Conservation (phyloP, 2,888 invertebrate species). For the Dinocampus coccinellae region DNA sequence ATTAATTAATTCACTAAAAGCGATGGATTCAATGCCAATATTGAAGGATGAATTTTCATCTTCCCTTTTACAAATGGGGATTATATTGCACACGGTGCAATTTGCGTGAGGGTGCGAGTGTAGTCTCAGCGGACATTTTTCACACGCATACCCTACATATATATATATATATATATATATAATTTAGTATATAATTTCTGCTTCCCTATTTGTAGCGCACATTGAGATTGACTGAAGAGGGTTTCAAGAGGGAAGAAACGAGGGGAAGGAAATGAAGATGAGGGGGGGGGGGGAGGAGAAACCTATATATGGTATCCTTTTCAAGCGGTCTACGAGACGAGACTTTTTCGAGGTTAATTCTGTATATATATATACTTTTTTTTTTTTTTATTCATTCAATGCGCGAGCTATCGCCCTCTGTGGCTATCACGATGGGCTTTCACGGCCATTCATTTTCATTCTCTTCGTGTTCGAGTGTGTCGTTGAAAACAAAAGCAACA, state of each 20-base stretch:
- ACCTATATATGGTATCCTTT: conserved; percentile 11
- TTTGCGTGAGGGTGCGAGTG: conserved; percentile 48
- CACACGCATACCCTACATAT: conserved; percentile 41
- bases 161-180: not conserved
- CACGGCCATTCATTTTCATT: conserved; percentile 21
- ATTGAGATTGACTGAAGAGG: conserved; percentile 6
- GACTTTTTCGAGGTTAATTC: not conserved
- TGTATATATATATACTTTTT: not conserved
- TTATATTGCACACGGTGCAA: conserved; percentile 35
- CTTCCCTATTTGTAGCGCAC: not conserved
- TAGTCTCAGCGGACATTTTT: conserved; percentile 52
- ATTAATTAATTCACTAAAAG: too few species aligned
- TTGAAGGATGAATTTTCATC: conserved; percentile 36
- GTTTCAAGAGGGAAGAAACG: conserved; percentile 2
- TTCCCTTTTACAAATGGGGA: conserved; percentile 33
- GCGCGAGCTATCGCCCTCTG: not conserved
- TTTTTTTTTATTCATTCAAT: conserved; percentile 15
- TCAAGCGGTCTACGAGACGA: conserved; percentile 26
- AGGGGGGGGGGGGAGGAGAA: not conserved
- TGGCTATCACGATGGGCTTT: conserved; percentile 5
- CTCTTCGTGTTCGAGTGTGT: not conserved
- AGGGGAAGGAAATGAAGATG: too few species aligned
- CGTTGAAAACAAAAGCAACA: conserved; percentile 27
- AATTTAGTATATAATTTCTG: not conserved
- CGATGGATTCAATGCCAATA: conserved; percentile 28